Conservation (phyloP, 2,888 invertebrate species). For the Bimastos eiseni region DNA sequence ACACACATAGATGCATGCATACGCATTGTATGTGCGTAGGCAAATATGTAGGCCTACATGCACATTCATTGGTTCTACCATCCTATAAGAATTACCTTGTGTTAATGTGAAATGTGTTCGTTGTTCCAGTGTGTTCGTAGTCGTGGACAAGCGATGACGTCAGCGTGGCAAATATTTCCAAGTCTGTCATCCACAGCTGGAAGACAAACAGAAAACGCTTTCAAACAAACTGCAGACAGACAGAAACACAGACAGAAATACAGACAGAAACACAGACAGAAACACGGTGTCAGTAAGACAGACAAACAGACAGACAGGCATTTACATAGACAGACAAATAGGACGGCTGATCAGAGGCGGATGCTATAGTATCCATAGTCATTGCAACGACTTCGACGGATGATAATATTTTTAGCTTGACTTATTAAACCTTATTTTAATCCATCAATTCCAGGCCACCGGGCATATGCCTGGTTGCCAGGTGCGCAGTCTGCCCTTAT, state of each 20-base stretch:
- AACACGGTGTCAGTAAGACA: too few species aligned
- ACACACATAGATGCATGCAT: neutral
- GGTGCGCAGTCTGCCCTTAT: too few species aligned
- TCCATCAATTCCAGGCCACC: too few species aligned
- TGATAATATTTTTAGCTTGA: too few species aligned
- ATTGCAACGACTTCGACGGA: too few species aligned
- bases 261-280: neutral
- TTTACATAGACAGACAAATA: neutral
- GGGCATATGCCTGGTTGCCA: too few species aligned
- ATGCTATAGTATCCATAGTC: too few species aligned
- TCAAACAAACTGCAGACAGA: neutral
- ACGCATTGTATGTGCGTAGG: neutral
- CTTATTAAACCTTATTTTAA: too few species aligned
- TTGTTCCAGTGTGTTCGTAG: slow-evolving; percentile 94
- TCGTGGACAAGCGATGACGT: slow-evolving; percentile 92
- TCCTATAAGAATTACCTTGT: slow-evolving; percentile 70
- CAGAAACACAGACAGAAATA: neutral
- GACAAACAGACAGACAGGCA: neutral
- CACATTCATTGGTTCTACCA: too few species aligned
- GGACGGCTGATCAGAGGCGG: too few species aligned
- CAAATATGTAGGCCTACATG: too few species aligned
- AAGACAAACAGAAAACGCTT: neutral
- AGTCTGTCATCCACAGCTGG: slow-evolving; percentile 89
- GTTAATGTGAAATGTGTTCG: slow-evolving; percentile 96
- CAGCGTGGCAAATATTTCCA: slow-evolving; percentile 89